Evolutionary conservation across 2,888 invertebrate genomes (phyloP), one percentile per base, ranked within the genome.

Genomic region (Pristionchus exspectatus): DNA sequence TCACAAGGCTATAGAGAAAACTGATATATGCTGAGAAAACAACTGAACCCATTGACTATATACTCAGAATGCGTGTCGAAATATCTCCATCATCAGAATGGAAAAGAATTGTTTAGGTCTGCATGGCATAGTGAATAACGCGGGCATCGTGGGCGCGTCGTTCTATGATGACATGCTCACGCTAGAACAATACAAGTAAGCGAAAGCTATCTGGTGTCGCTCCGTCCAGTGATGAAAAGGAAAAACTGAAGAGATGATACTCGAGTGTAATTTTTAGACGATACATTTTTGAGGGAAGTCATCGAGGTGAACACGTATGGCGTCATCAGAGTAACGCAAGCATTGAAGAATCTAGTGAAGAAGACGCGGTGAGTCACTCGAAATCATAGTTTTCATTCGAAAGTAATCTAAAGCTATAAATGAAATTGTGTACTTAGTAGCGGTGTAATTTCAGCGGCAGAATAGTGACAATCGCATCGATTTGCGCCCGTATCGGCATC

Each of bases 101-200:
- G 0, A 12, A 50, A 7, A 7, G 44, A 50, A 50, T 66, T 66
- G 24, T 69, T 38, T 24, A 92, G 94, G 94, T 59, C 91, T 95
- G 21, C 92, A 94, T 89, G 94, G 92, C 1, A 85, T 95, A 24
- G 94, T 95, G 56, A 95, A 95, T 90, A 95, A 95, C 87, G 95
- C 95, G 5, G 95, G 95, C 89, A 93, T 94, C 74, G 92, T 92
- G 5, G 93, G 94, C 24, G 90, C 92, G 21, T 90, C 93, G 16
- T 94, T 95, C 27, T 93, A 92, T 0, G 93, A 94, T 50, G 95
- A 95, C 90, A 95, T 95, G 93, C 91, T 95, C 24, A 90, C 92
- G 0, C 88, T 93, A 5, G 93, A 94, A 2, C 95, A 95, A 85
- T 95, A 95, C 92, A 66, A 69, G 72, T n/a, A 69, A 24, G 69